Conservation (phyloP, 2,113 vertebrate species). For the Raja brachyura region DNA sequence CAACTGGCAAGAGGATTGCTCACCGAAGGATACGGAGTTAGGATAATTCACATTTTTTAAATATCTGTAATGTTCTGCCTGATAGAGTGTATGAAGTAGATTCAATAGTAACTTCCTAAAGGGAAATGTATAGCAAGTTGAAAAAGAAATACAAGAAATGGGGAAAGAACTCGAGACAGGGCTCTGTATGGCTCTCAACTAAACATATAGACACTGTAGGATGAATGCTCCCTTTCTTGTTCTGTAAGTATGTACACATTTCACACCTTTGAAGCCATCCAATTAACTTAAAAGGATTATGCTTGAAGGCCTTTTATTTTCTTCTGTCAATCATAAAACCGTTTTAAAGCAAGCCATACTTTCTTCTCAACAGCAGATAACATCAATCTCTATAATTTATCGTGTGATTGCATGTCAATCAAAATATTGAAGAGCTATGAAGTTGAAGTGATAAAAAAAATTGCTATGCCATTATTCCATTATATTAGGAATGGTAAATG, state of each 20-base stretch:
- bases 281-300: not conserved
- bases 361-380: constrained; percentile 1
- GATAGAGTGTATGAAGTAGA: not conserved
- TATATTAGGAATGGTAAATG: constrained; percentile 12
- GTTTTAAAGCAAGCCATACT: not conserved
- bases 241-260: not conserved
- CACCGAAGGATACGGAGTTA: not conserved
- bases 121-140: not conserved
- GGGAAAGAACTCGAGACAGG: not conserved
- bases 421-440: constrained; percentile 8
- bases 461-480: not conserved
- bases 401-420: constrained; percentile 14
- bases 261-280: not conserved
- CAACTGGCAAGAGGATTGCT: not conserved
- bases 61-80: not conserved
- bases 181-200: not conserved
- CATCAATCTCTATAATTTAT: constrained; percentile 10
- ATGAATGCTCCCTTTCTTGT: not conserved
- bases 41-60: not conserved
- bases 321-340: constrained; percentile 25
- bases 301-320: not conserved
- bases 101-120: not conserved
- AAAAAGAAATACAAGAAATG: not conserved
- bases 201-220: not conserved
- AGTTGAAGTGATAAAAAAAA: constrained; percentile 6